phyloP scores from a whole-genome alignment of 2,113 vertebrate species.

The Benitochromis conjunctus region DNA sequence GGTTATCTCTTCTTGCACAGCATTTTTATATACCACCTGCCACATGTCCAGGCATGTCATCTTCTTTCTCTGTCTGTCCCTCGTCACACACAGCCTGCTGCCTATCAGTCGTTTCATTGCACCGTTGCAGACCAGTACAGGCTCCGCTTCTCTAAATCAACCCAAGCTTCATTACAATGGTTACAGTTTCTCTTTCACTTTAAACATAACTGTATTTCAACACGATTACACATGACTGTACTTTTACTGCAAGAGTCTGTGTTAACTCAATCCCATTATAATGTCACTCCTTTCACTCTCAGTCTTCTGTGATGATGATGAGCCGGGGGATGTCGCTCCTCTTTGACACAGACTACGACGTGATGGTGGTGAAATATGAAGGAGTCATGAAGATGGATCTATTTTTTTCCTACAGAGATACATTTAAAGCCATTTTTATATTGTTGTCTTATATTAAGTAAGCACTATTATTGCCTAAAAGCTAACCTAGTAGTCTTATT shows the following conservation, averaged over 20 bases:
- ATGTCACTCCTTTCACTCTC: not conserved
- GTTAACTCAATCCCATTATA: not conserved
- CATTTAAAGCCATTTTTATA: not conserved
- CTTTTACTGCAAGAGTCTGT: not conserved
- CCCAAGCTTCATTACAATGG: not conserved
- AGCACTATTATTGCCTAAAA: not conserved
- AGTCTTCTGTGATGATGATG: not conserved
- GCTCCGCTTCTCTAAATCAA: not conserved
- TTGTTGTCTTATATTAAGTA: not conserved
- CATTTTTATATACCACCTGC: not conserved
- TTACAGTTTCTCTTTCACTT: not conserved
- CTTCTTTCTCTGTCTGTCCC: not conserved
- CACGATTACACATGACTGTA: not conserved
- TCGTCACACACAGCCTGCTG: not conserved
- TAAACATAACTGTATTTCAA: not conserved
- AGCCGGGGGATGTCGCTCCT: not conserved
- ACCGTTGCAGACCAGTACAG: rapidly evolving
- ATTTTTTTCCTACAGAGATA: not conserved
- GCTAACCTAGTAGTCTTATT: not conserved
- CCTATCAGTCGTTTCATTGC: rapidly evolving
- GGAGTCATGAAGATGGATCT: not conserved
- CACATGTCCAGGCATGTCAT: not conserved
- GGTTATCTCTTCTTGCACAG: rapidly evolving
- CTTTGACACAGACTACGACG: not conserved
- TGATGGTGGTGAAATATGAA: not conserved